A percentile compares a stretch with the other conserved stretches of the same genome.
phyloP scores from a whole-genome alignment of 2,797 vertebrate genomes.

The Scyliorhinus canicula region DNA sequence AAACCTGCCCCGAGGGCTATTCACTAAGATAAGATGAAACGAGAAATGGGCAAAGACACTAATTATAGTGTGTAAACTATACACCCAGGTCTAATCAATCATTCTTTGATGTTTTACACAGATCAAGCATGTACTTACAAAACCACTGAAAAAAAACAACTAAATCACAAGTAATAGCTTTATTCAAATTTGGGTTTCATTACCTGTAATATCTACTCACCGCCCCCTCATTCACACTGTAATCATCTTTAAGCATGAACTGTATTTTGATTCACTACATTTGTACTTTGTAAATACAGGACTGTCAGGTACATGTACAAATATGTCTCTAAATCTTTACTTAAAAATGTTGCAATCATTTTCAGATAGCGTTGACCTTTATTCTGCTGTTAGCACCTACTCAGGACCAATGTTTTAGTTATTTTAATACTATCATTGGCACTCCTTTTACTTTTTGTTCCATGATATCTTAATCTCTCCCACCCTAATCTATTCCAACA shows the following conservation, averaged over 20 bases:
- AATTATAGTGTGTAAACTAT: neutral
- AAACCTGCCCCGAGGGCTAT: neutral
- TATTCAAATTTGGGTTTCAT: slow-evolving; percentile 4
- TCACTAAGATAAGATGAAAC: neutral
- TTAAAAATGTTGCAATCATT: neutral
- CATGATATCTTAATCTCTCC: too few species aligned
- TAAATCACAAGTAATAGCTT: neutral
- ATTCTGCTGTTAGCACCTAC: too few species aligned
- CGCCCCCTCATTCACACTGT: neutral
- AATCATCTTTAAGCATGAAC: neutral
- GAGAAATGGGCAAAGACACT: neutral
- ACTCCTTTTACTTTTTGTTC: too few species aligned
- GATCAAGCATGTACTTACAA: neutral
- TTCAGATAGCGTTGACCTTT: neutral
- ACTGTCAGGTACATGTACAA: neutral
- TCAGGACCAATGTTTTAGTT: too few species aligned
- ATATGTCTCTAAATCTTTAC: neutral
- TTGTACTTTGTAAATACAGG: neutral
- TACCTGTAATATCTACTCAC: neutral
- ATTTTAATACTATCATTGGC: too few species aligned
- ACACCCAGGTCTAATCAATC: neutral
- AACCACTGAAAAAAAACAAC: neutral
- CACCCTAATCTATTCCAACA: too few species aligned
- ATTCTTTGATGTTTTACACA: neutral
- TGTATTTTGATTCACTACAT: neutral